phyloP scores from a whole-genome alignment of 2,888 invertebrate genomes.

The Lasioglossum calceatum region DNA sequence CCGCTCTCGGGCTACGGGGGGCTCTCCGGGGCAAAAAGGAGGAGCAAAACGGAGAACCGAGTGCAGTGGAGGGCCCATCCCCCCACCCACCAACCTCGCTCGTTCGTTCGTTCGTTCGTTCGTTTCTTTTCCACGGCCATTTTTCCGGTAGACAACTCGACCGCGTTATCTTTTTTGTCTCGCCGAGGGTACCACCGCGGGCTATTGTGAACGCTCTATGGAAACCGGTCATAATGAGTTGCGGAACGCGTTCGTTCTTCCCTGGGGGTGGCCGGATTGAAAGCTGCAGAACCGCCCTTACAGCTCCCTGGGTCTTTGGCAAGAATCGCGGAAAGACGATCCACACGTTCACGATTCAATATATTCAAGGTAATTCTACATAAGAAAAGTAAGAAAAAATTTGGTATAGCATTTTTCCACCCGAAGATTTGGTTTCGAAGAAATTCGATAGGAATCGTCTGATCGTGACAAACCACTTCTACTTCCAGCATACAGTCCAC shows the following conservation, averaged over 20 bases:
- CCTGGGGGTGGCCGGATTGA: slow-evolving; percentile 43
- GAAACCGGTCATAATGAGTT: slow-evolving; percentile 53
- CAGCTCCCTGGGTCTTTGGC: not conserved
- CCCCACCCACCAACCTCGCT: not conserved
- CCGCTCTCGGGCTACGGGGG: not conserved
- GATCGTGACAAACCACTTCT: too few species aligned
- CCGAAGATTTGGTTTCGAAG: too few species aligned
- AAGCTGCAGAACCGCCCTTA: slow-evolving; percentile 5
- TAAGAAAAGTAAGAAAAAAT: too few species aligned
- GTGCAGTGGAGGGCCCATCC: not conserved
- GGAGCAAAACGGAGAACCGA: not conserved
- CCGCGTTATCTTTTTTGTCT: slow-evolving; percentile 28
- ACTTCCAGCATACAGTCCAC: too few species aligned
- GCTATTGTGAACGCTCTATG: slow-evolving; percentile 20
- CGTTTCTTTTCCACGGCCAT: slow-evolving; percentile 24
- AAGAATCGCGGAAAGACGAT: not conserved
- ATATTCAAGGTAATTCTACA: too few species aligned
- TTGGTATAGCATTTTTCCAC: too few species aligned
- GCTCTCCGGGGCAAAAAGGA: slow-evolving; percentile 12
- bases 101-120: not conserved
- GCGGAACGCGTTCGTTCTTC: slow-evolving; percentile 41
- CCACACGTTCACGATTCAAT: not conserved
- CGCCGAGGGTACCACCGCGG: not conserved
- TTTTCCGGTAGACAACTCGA: slow-evolving; percentile 35
- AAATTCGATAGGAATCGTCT: too few species aligned